Conservation (phyloP, 2,797 vertebrate genomes). For the Dromococcyx pavoninus region DNA sequence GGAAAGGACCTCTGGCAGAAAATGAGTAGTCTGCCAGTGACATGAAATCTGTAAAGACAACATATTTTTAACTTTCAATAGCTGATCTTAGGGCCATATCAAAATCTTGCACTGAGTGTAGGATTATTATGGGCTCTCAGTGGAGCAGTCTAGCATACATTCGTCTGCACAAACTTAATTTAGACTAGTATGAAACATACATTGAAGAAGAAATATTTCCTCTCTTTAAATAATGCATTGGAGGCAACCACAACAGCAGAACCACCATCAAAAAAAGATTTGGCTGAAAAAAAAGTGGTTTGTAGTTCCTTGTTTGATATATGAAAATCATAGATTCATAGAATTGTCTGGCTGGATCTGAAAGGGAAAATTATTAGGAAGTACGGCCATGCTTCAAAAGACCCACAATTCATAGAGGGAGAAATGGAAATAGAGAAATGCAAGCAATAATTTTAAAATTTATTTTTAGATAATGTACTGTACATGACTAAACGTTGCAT, state of each 20-base stretch:
- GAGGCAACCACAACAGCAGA: neutral
- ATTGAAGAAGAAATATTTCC: neutral
- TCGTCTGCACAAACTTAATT: neutral
- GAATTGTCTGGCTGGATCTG: no score
- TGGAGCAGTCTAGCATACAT: neutral
- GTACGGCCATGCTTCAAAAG: neutral
- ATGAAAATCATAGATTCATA: neutral
- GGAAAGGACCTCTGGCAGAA: neutral
- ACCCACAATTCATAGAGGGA: neutral
- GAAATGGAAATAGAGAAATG: neutral
- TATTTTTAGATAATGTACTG: neutral
- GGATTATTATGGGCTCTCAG: neutral
- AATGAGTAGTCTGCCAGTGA: neutral
- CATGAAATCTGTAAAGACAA: neutral
- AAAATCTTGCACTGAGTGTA: neutral
- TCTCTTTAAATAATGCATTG: neutral
- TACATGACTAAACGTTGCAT: neutral
- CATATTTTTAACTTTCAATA: neutral
- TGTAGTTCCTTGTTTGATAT: neutral
- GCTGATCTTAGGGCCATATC: neutral
- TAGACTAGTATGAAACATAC: neutral
- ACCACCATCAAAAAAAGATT: no score
- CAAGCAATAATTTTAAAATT: neutral
- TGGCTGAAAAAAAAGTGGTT: neutral
- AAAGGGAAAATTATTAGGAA: neutral